phyloP scores from a whole-genome alignment of 2,797 vertebrate species.

The Serranus cabrilla region DNA sequence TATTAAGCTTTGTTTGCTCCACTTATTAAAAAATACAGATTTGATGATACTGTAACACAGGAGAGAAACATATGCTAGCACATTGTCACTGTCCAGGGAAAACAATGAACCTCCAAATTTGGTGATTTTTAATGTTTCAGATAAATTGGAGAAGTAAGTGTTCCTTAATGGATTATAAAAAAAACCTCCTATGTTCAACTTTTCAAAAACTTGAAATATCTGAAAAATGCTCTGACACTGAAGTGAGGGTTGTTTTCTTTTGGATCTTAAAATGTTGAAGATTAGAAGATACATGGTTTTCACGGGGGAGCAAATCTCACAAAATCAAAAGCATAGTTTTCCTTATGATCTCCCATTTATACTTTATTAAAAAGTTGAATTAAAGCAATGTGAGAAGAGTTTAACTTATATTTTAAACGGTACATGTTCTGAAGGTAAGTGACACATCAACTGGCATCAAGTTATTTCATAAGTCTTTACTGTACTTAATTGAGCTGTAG shows the following conservation, averaged over 20 bases:
- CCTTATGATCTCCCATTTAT: neutral
- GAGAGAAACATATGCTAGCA: neutral
- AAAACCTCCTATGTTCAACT: neutral
- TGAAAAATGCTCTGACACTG: neutral
- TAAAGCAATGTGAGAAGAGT: neutral
- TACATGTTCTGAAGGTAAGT: neutral
- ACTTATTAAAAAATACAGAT: neutral
- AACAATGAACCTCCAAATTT: neutral
- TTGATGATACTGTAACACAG: neutral
- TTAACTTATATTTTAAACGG: neutral
- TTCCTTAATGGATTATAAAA: neutral
- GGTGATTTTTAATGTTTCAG: neutral
- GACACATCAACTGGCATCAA: neutral
- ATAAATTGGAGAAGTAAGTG: neutral
- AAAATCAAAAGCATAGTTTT: neutral
- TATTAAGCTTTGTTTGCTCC: neutral
- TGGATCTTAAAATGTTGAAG: neutral
- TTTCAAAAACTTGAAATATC: constrained; percentile 1
- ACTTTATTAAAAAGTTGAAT: neutral
- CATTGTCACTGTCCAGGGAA: neutral
- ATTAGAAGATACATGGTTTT: neutral
- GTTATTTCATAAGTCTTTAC: neutral
- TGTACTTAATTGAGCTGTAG: neutral
- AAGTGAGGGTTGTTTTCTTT: neutral
- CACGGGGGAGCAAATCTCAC: neutral